phyloP scores from a whole-genome alignment of 2,888 invertebrate genomes.

The Eurois occulta region DNA sequence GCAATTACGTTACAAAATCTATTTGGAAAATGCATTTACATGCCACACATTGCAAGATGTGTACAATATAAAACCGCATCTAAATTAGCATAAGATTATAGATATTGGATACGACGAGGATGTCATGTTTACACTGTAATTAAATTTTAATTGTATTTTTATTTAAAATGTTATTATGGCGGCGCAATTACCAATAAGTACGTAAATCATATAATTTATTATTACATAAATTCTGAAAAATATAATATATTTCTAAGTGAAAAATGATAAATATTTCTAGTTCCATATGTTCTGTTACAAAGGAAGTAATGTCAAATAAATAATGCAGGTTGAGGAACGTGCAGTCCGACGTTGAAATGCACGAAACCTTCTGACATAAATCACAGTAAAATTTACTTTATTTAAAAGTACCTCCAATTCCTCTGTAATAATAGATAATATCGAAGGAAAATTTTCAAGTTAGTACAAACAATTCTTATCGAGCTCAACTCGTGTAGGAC shows the following conservation, averaged over 20 bases:
- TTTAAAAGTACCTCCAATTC: background rate
- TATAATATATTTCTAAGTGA: too few species aligned
- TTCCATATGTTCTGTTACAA: background rate
- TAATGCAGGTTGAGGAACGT: conserved; percentile 5
- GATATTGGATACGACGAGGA: background rate
- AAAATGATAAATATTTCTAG: background rate
- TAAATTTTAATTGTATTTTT: background rate
- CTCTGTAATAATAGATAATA: background rate
- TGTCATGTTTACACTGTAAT: background rate
- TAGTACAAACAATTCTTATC: background rate
- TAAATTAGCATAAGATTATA: background rate
- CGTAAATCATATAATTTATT: background rate
- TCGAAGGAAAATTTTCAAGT: background rate
- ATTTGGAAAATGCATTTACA: background rate
- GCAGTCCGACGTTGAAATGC: conserved; percentile 5
- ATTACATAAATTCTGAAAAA: background rate
- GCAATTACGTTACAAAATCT: background rate
- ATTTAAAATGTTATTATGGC: background rate
- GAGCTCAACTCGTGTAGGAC: background rate
- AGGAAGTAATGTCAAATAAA: conserved; percentile 15
- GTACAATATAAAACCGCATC: background rate
- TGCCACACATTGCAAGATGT: background rate
- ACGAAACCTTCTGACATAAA: conserved; percentile 6
- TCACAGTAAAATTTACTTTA: background rate
- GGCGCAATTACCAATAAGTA: background rate